These are phyloP conservation scores for Fistularia tabacaria DNA, from an alignment of 2,797 vertebrate genomes.

Conservation along the genomic window DNA sequence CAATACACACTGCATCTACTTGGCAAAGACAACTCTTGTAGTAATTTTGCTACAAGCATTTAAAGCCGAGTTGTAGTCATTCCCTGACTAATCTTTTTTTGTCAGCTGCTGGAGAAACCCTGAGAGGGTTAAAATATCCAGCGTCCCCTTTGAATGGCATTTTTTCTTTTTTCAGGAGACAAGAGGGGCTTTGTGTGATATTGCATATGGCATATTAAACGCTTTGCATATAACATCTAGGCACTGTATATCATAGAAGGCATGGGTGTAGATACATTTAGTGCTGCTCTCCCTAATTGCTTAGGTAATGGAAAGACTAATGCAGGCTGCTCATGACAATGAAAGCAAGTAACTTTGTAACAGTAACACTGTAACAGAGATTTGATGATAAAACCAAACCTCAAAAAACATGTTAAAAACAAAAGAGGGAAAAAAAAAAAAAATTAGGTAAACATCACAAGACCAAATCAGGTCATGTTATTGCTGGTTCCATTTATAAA, in stretches of 20 bases:
- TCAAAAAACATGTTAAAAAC: no score
- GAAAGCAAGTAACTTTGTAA: constrained; percentile 28
- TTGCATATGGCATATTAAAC: constrained; percentile 56
- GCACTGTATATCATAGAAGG: constrained; percentile 66
- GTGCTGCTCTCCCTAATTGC: constrained; percentile 36
- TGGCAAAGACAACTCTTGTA: constrained; percentile 40
- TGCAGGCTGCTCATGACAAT: constrained; percentile 48
- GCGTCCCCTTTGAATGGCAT: constrained; percentile 3
- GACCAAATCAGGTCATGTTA: constrained; percentile 42
- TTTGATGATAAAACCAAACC: no score
- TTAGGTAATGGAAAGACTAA: constrained; percentile 26
- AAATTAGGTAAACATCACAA: constrained; percentile 56
- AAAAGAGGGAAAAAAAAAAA: no score
- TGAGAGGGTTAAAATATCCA: constrained; percentile 17
- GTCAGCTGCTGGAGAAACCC: background rate
- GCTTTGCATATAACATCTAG: constrained; percentile 67
- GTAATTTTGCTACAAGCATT: constrained; percentile 27
- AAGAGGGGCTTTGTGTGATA: constrained; percentile 37
- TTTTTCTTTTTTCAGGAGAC: constrained; percentile 2
- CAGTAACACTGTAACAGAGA: no score
- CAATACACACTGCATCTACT: constrained; percentile 50
- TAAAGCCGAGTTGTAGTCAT: constrained; percentile 16
- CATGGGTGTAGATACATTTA: constrained; percentile 48
- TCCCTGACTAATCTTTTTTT: background rate
- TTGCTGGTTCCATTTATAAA: constrained; percentile 62